These are phyloP conservation scores for Andrena marginata DNA, from an alignment of 2,888 invertebrate genomes.

Conservation along the genomic window DNA sequence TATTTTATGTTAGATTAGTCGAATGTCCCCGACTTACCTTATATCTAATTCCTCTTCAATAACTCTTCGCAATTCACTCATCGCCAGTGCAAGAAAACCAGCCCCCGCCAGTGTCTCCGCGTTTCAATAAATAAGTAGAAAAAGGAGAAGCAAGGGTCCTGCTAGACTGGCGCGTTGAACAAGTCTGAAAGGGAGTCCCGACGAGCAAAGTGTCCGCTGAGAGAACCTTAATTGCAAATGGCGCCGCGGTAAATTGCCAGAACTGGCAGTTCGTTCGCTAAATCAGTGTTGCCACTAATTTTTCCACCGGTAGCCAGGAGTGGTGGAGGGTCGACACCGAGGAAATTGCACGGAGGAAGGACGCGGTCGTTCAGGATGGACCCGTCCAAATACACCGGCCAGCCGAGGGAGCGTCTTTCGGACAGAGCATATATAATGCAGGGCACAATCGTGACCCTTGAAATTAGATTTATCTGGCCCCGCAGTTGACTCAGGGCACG, in stretches of 20 bases:
- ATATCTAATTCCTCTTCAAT: too few species aligned
- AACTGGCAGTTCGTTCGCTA: neutral
- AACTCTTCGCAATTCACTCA: too few species aligned
- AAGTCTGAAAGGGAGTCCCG: neutral
- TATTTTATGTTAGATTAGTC: too few species aligned
- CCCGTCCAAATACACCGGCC: slow-evolving; percentile 48
- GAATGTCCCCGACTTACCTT: too few species aligned
- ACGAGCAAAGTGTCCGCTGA: neutral
- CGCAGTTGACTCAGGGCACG: slow-evolving; percentile 70
- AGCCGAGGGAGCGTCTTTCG: slow-evolving; percentile 53
- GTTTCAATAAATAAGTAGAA: too few species aligned
- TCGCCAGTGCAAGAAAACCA: too few species aligned
- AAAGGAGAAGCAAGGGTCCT: too few species aligned
- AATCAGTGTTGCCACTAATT: slow-evolving; percentile 7
- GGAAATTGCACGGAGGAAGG: slow-evolving; percentile 37
- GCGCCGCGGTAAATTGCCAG: neutral
- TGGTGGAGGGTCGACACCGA: slow-evolving; percentile 1
- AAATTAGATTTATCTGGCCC: slow-evolving; percentile 76
- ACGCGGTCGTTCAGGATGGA: slow-evolving; percentile 22
- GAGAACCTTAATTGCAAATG: slow-evolving; percentile 14
- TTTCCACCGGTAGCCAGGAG: slow-evolving; percentile 12
- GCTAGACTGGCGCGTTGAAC: neutral
- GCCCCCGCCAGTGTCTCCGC: too few species aligned
- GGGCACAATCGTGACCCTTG: slow-evolving; percentile 75
- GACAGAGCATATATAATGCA: slow-evolving; percentile 79